Percentiles rank a stretch among this genome's conserved stretches.
phyloP scores from a whole-genome alignment of 2,113 vertebrate species.

The Stigmatopora nigra region DNA sequence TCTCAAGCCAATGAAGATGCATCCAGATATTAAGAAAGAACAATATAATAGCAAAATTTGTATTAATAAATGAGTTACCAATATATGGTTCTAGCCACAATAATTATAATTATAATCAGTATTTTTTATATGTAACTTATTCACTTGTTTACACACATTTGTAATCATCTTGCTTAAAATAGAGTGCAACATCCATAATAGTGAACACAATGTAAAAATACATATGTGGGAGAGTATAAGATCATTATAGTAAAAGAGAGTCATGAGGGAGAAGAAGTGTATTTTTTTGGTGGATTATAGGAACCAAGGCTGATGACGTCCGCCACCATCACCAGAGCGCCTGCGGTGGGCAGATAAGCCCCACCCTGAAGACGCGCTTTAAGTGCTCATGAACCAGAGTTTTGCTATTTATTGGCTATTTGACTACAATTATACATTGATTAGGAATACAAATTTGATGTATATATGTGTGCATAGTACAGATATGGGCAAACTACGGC shows the following conservation, averaged over 20 bases:
- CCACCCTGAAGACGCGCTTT: slow-evolving; percentile 41
- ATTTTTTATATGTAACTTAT: background rate
- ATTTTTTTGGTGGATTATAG: slow-evolving; percentile 13
- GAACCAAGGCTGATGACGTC: slow-evolving; percentile 31
- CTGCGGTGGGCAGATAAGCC: slow-evolving; percentile 64
- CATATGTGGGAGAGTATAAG: background rate
- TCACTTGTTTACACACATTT: background rate
- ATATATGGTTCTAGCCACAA: background rate
- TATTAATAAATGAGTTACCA: too few relatives aligned
- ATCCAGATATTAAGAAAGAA: background rate
- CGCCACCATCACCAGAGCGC: slow-evolving; percentile 15
- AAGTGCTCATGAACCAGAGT: slow-evolving; percentile 5
- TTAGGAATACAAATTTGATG: too few relatives aligned
- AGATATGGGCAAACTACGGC: too few relatives aligned
- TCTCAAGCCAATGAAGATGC: background rate
- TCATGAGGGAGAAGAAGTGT: background rate
- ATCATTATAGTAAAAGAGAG: background rate
- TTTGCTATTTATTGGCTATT: background rate
- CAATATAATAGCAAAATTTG: background rate
- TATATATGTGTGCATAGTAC: too few relatives aligned
- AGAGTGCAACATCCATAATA: background rate
- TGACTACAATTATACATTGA: background rate
- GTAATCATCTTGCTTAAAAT: background rate
- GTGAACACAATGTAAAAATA: background rate
- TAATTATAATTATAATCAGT: background rate